Base-by-base conservation (phyloP, 2,797 vertebrate species). In the Gymnothorax javanicus region DNA sequence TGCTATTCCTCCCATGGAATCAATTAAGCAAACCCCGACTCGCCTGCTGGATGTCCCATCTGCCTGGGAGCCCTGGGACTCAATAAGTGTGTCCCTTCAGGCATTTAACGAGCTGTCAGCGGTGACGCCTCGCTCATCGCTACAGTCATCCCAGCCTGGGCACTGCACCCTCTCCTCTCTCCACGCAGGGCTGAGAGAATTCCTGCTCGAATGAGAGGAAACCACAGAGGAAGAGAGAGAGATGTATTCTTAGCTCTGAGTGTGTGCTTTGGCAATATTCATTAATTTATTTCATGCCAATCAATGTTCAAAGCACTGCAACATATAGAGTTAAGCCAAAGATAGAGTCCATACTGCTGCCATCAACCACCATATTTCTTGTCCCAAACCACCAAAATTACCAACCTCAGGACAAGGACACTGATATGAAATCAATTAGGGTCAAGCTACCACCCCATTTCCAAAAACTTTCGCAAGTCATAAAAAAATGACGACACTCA, bases 21-120 rank as follows among this genome's bases (percentile, higher is more conserved):
- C 85, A 86, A 77, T 77, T 86, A 77, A 25, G 33, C 85, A 86
- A 73, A n/a, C 43, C 73, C 33, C 69, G n/a, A 57, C 85, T 77
- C 85, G n/a, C 83, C 11, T 43, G 33, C 57, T 77, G 71, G 54
- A 73, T 77, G 85, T 79, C 71, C 69, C 71, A 59, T 69, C 85
- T 86, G 84, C 12, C 84, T 54, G 56, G 15, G 62, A n/a, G 84
- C 64, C 83, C 67, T 64, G 84, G 50, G 64, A 58, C 85, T 77
- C 56, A 20, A 71, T 60, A 57, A 77, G 27, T 56, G 20, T 43
- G 17, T 59, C 85, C 85, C 69, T n/a, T 86, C 85, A 86, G 25
- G 69, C 85, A 50, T 79, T 33, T 86, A 86, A 86, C 85, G 54
- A 86, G 85, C 85, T 86, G 85, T 86, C 85, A 86, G 9, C 8